phyloP scores from a whole-genome alignment of 2,888 invertebrate species.

The Acheta domesticus region DNA sequence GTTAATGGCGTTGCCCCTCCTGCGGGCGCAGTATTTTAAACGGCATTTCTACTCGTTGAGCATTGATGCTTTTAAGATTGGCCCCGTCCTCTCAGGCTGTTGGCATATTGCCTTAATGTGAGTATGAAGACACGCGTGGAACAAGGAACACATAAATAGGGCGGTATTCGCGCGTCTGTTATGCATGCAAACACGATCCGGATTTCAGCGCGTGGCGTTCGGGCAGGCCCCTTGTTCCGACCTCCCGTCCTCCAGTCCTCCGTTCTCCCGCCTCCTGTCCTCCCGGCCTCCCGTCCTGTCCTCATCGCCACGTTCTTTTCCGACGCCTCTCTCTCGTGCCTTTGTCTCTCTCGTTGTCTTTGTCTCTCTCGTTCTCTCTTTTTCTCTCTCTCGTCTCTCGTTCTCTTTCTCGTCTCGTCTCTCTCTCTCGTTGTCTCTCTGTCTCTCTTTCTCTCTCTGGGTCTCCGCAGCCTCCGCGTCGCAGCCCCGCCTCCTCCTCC shows the following conservation, averaged over 20 bases:
- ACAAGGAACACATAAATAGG: conserved; percentile 9
- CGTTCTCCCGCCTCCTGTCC: neutral
- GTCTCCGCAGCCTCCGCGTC: neutral
- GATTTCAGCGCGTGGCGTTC: neutral
- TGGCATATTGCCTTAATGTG: conserved; percentile 18
- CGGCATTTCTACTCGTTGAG: neutral
- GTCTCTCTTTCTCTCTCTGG: conserved; percentile 22
- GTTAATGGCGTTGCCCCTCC: neutral
- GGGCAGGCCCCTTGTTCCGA: neutral
- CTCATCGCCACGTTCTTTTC: neutral
- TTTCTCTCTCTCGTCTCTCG: conserved; percentile 22
- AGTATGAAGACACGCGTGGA: neutral
- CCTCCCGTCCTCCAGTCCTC: neutral
- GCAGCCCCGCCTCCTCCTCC: neutral
- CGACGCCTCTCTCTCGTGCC: neutral
- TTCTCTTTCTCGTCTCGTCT: neutral
- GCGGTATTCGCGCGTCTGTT: neutral
- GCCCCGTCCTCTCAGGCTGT: neutral
- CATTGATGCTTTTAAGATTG: conserved; percentile 18
- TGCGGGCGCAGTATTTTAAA: neutral
- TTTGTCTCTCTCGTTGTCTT: neutral
- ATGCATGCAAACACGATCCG: conserved; percentile 18
- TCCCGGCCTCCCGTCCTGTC: neutral
- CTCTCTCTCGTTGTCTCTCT: conserved; percentile 1
- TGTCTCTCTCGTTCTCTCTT: conserved; percentile 27